Conservation (phyloP, 2,888 invertebrate species). For the Busseola fusca region DNA sequence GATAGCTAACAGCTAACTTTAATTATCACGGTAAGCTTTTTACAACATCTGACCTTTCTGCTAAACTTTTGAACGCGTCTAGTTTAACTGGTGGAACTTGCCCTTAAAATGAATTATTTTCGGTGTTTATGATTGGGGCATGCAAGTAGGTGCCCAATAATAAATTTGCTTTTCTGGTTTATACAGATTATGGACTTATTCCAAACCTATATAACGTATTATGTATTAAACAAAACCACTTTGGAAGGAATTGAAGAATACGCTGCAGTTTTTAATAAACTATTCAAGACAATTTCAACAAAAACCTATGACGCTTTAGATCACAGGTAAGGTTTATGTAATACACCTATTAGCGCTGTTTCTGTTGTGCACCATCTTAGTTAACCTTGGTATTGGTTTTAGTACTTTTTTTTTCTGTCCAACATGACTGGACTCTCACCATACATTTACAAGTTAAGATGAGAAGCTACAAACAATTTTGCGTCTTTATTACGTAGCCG, state of each 20-base stretch:
- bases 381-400: not conserved
- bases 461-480: not conserved
- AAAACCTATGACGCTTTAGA: conserved; percentile 94
- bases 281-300: conserved; percentile 91
- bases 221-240: conserved; percentile 92
- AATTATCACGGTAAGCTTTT: too few relatives aligned
- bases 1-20: not conserved
- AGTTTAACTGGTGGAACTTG: not conserved
- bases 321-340: conserved; percentile 88
- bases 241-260: conserved; percentile 94
- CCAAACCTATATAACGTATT: conserved; percentile 92
- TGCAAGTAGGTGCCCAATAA: too few relatives aligned
- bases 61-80: not conserved
- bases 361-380: not conserved
- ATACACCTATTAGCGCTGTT: not conserved
- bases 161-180: not conserved
- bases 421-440: too few relatives aligned
- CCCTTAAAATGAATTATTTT: not conserved
- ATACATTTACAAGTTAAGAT: not conserved
- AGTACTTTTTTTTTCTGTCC: too few relatives aligned
- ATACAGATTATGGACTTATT: conserved; percentile 93
- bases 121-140: too few relatives aligned
- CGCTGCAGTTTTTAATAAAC: conserved; percentile 91
- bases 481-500: not conserved
- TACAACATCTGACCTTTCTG: too few relatives aligned